phyloP scores from a whole-genome alignment of 2,797 vertebrate genomes.

The Atherinosoma microstoma region DNA sequence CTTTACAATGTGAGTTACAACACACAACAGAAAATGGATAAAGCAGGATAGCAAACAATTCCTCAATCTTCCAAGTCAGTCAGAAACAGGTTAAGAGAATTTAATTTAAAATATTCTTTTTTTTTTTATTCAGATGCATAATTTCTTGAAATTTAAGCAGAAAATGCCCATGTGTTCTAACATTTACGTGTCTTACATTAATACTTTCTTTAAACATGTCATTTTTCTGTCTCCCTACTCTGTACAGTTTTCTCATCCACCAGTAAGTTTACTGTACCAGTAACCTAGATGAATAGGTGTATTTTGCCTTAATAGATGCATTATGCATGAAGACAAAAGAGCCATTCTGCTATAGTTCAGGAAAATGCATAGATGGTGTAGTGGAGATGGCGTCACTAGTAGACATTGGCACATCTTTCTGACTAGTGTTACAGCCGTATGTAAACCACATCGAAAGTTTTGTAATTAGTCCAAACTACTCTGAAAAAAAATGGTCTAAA shows the following conservation, averaged over 20 bases:
- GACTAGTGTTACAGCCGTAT: not conserved
- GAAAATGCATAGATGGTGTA: not conserved
- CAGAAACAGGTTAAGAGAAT: not conserved
- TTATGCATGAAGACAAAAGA: not conserved
- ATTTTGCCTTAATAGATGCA: too few relatives aligned
- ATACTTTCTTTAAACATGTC: too few relatives aligned
- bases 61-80: not conserved
- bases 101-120: not conserved
- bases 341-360: not conserved
- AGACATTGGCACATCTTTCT: not conserved
- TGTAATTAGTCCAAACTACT: not conserved
- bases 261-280: not conserved
- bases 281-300: not conserved
- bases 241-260: not conserved
- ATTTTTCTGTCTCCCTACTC: not conserved
- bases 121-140: not conserved
- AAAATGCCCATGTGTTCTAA: too few relatives aligned
- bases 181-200: too few relatives aligned
- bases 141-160: not conserved
- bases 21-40: conserved; percentile 14
- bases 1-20: conserved; percentile 21
- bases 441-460: not conserved
- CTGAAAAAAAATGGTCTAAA: too few relatives aligned
- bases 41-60: not conserved
- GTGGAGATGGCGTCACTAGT: not conserved